Evolutionary conservation across 2,888 invertebrate genomes (phyloP).

Genomic region (Orthosia cruda): DNA sequence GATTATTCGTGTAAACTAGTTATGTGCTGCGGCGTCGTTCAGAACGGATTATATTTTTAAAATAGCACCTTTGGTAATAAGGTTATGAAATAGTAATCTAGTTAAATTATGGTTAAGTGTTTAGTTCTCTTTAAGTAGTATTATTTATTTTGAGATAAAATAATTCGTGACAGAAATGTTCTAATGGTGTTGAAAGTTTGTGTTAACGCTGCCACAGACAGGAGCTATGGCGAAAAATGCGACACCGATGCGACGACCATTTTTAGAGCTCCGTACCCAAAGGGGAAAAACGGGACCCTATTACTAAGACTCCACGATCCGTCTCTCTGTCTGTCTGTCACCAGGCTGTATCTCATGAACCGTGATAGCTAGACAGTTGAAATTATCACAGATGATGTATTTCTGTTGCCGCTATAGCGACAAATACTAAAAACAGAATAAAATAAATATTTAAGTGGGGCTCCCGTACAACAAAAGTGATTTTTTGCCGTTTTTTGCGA

Average conservation of each 20-base stretch:
- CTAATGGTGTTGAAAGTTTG: not conserved
- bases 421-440: too few relatives aligned
- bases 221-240: not conserved
- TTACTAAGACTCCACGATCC: too few relatives aligned
- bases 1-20: conserved; percentile 71
- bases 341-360: too few relatives aligned
- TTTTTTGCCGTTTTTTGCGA: too few relatives aligned
- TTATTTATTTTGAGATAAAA: conserved; percentile 11
- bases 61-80: conserved; percentile 44
- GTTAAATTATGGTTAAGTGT: conserved; percentile 12
- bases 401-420: too few relatives aligned
- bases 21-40: conserved; percentile 63
- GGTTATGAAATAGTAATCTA: conserved; percentile 41
- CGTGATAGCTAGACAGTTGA: too few relatives aligned
- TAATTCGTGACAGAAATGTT: not conserved
- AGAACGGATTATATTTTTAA: conserved; percentile 58
- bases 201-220: not conserved
- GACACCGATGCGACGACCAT: not conserved
- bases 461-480: too few relatives aligned
- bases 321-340: too few relatives aligned
- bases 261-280: too few relatives aligned
- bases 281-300: too few relatives aligned
- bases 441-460: too few relatives aligned
- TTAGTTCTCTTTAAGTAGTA: not conserved
- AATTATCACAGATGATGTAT: too few relatives aligned